These are phyloP conservation scores for Xenotilapia longispinis DNA, from an alignment of 2,113 vertebrate genomes.

Conservation along the genomic window DNA sequence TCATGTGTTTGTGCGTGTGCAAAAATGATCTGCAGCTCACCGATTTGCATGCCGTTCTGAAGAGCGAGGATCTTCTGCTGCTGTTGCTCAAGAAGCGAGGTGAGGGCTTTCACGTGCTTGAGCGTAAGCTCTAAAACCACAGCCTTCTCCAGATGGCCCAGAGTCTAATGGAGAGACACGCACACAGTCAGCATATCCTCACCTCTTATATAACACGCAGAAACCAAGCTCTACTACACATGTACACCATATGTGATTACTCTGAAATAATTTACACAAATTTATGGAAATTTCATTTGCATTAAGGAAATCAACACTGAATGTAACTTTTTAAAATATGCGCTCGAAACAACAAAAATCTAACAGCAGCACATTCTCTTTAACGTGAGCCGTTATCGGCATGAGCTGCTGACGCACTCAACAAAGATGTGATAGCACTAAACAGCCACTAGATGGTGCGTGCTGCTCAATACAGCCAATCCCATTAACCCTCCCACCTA, in stretches of 20 bases:
- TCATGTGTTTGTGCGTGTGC: background rate
- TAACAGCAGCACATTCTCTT: background rate
- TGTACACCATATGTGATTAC: background rate
- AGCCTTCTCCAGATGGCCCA: slow-evolving; percentile 97
- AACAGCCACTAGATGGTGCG: slow-evolving; percentile 34
- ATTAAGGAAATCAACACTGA: background rate
- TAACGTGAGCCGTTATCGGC: background rate
- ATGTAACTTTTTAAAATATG: background rate
- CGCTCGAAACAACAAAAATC: background rate
- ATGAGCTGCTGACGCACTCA: slow-evolving; percentile 26
- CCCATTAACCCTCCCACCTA: background rate
- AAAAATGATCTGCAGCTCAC: slow-evolving; percentile 25
- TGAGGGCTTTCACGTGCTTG: slow-evolving; percentile 94
- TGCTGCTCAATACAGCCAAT: background rate
- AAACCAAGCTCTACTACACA: background rate
- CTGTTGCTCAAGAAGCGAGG: slow-evolving; percentile 90
- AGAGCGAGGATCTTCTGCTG: slow-evolving; percentile 94
- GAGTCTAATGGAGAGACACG: slow-evolving; percentile 75
- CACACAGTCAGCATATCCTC: slow-evolving; percentile 36
- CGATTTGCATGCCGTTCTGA: slow-evolving; percentile 83
- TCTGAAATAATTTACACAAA: background rate
- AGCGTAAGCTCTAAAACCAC: slow-evolving; percentile 96
- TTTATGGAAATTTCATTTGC: background rate
- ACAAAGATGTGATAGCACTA: background rate
- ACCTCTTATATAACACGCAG: slow-evolving; percentile 36